phyloP scores from a whole-genome alignment of 2,797 vertebrate species.

The Catamblyrhynchus diadema region DNA sequence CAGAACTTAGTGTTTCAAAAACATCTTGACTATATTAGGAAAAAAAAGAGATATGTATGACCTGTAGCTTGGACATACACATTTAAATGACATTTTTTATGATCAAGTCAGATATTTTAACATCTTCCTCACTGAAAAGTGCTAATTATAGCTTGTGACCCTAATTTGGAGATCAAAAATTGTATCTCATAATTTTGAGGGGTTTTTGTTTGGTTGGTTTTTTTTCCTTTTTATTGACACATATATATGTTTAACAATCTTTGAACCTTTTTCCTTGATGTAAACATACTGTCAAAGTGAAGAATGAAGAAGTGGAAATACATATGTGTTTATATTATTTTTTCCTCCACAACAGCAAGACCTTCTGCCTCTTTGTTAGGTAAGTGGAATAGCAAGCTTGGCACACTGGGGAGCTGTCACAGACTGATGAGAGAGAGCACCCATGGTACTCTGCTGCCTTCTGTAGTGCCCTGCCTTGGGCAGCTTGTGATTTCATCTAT shows the following conservation, averaged over 20 bases:
- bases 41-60: background rate
- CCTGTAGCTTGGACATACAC: background rate
- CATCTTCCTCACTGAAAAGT: background rate
- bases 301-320: background rate
- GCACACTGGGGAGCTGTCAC: background rate
- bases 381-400: background rate
- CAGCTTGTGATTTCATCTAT: background rate
- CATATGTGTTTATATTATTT: accelerated
- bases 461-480: background rate
- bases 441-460: background rate
- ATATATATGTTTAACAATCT: background rate
- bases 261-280: background rate
- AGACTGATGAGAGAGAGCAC: background rate
- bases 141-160: background rate
- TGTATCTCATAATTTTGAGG: background rate
- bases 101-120: background rate
- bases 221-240: background rate
- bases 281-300: background rate
- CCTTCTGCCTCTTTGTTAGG: background rate
- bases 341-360: background rate
- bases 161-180: background rate
- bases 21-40: background rate
- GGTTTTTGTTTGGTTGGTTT: accelerated
- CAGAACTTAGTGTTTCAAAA: background rate
- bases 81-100: background rate